phyloP scores from a whole-genome alignment of 2,797 vertebrate genomes.

The Benthosema pterotum region DNA sequence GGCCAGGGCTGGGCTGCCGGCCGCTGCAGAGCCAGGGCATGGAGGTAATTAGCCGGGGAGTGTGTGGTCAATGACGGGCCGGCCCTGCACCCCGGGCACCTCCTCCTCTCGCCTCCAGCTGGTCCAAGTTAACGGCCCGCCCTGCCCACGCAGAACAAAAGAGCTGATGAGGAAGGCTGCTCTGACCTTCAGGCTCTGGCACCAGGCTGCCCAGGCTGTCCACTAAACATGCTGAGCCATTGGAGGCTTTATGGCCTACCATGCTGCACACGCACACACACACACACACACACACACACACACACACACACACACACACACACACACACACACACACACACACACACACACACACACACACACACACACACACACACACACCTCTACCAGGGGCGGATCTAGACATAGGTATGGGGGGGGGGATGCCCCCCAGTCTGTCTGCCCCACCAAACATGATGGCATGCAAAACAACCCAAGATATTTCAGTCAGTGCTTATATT shows the following conservation, averaged over 20 bases:
- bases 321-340: too few species aligned
- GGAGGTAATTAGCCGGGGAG: conserved; percentile 79
- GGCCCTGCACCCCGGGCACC: conserved; percentile 50
- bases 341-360: too few species aligned
- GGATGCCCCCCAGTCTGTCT: too few species aligned
- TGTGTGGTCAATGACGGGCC: conserved; percentile 77
- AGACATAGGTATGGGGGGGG: too few species aligned
- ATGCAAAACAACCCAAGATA: too few species aligned
- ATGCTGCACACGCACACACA: conserved; percentile 23
- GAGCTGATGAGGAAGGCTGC: conserved; percentile 70
- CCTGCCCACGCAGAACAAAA: conserved; percentile 67
- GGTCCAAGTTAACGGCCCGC: conserved; percentile 53
- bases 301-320: too few species aligned
- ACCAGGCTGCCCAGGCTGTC: conserved; percentile 70
- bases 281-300: too few species aligned
- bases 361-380: too few species aligned
- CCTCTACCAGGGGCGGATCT: too few species aligned
- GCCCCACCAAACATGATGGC: too few species aligned
- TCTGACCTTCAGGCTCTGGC: conserved; percentile 79
- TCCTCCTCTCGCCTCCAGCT: conserved; percentile 68
- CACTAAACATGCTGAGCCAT: conserved; percentile 63
- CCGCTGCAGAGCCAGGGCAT: conserved; percentile 43
- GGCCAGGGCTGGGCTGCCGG: background rate
- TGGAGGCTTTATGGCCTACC: conserved; percentile 48
- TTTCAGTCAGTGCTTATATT: too few species aligned